Conservation (phyloP, 2,113 vertebrate species). For the Melanostigma gelatinosum region DNA sequence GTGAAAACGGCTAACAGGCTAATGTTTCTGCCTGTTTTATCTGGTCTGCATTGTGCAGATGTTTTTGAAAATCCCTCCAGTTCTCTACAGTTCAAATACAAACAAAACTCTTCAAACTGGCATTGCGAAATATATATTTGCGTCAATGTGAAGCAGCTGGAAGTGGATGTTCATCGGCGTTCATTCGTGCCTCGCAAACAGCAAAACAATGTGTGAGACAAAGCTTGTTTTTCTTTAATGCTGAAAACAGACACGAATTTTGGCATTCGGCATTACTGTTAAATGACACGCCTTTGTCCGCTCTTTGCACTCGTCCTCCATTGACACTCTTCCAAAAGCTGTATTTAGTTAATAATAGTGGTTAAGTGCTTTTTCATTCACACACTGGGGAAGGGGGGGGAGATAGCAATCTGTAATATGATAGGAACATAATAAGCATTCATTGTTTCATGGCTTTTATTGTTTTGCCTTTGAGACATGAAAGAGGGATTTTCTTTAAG, state of each 20-base stretch:
- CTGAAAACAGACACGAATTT: background rate
- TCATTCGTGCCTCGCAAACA: slow-evolving; percentile 1
- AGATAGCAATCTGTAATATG: slow-evolving; percentile 7
- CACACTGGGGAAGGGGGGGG: background rate
- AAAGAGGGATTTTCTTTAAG: slow-evolving; percentile 24
- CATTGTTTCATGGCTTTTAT: slow-evolving; percentile 15
- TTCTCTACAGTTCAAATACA: background rate
- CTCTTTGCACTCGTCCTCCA: background rate
- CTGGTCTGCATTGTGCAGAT: background rate
- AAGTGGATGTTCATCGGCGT: background rate
- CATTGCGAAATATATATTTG: background rate
- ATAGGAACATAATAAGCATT: slow-evolving; percentile 19
- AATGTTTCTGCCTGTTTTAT: background rate
- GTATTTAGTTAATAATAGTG: slow-evolving; percentile 18
- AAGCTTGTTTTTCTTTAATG: background rate
- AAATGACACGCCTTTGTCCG: slow-evolving; percentile 14
- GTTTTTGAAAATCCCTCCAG: background rate
- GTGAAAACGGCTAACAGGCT: background rate
- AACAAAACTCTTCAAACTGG: slow-evolving; percentile 1
- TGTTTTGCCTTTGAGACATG: slow-evolving; percentile 7
- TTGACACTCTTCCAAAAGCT: background rate
- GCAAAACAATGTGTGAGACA: background rate
- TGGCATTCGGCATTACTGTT: background rate
- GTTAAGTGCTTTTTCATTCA: slow-evolving; percentile 37
- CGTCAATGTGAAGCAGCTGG: background rate